Percentiles rank a stretch among this genome's conserved stretches.
Conservation (phyloP, 2,888 invertebrate genomes). For the Dioctria linearis region DNA sequence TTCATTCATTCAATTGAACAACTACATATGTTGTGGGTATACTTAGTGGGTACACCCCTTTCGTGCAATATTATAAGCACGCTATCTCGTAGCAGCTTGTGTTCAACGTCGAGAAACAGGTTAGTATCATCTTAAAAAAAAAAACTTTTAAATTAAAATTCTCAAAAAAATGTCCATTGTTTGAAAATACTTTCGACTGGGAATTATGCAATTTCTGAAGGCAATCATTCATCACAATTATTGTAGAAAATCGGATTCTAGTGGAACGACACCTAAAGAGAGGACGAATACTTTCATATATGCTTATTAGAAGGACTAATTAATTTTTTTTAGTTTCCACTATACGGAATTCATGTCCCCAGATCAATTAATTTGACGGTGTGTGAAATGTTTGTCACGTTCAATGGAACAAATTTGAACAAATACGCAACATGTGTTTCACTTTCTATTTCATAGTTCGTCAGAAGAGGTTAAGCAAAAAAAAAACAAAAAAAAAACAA, state of each 20-base stretch:
- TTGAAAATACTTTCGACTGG: conserved; percentile 29
- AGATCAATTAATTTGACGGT: background rate
- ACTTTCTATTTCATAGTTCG: background rate
- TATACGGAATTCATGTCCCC: background rate
- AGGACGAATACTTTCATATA: too few relatives aligned
- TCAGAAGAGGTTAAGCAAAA: background rate
- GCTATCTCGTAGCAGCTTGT: too few relatives aligned
- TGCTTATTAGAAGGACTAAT: too few relatives aligned
- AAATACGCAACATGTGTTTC: conserved; percentile 27
- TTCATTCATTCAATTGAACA: background rate
- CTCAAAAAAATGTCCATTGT: conserved; percentile 24
- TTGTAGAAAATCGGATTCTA: background rate
- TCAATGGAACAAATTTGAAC: background rate
- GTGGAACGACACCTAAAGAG: background rate
- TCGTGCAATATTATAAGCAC: background rate
- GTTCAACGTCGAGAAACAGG: background rate
- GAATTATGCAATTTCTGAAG: conserved; percentile 20
- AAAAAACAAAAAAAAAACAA: too few relatives aligned
- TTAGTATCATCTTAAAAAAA: background rate
- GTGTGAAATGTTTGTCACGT: conserved; percentile 33
- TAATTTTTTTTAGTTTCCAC: background rate
- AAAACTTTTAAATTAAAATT: background rate
- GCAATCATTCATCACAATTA: conserved; percentile 25
- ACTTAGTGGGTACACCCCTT: background rate
- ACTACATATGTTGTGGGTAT: too few relatives aligned